These are phyloP conservation scores for Pachycephala philippinensis DNA, from an alignment of 2,113 vertebrate genomes.

Conservation along the genomic window DNA sequence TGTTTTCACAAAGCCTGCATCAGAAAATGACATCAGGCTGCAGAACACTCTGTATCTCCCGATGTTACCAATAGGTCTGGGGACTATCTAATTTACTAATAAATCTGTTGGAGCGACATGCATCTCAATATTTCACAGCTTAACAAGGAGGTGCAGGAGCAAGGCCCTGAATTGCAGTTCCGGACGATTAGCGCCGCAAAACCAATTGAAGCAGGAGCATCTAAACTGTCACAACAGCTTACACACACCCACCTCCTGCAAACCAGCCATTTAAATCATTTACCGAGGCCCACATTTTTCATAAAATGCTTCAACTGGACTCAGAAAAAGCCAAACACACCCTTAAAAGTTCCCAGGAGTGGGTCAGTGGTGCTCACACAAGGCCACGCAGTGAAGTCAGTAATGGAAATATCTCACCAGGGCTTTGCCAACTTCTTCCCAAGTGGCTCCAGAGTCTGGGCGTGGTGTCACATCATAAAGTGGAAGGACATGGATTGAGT, in stretches of 20 bases:
- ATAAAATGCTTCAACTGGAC: background rate
- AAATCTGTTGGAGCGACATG: background rate
- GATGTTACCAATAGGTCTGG: background rate
- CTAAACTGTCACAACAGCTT: constrained; percentile 30
- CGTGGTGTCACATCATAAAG: background rate
- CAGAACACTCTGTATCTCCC: background rate
- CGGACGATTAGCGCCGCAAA: background rate
- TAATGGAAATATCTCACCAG: background rate
- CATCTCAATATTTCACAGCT: background rate
- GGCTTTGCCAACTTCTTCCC: background rate
- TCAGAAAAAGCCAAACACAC: background rate
- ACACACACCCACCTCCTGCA: background rate
- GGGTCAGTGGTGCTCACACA: fast-evolving
- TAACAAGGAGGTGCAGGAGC: background rate
- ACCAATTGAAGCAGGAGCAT: background rate
- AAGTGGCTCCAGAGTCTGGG: background rate
- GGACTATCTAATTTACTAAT: constrained; percentile 37
- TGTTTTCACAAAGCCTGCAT: constrained; percentile 27
- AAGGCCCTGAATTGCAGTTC: background rate
- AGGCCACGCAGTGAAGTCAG: fast-evolving
- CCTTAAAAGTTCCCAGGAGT: background rate
- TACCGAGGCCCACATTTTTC: background rate
- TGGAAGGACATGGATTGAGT: background rate
- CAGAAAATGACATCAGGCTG: background rate
- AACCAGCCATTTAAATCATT: background rate